These are phyloP conservation scores for Theristicus caerulescens DNA, from an alignment of 2,113 vertebrate species.

Conservation along the genomic window DNA sequence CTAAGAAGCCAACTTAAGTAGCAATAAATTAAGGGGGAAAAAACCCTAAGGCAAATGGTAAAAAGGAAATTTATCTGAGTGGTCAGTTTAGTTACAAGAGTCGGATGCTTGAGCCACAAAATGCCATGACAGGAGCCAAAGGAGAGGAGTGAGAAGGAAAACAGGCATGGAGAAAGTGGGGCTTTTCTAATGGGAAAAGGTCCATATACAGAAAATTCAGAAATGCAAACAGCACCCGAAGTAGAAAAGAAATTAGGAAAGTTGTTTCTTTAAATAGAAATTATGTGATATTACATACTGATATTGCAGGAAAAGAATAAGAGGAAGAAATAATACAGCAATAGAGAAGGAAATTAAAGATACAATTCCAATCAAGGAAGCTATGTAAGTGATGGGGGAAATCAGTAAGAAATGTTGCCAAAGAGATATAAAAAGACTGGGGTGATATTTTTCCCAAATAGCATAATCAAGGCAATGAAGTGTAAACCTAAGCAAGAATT, in stretches of 20 bases:
- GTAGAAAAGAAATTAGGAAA: not conserved
- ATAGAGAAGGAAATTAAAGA: not conserved
- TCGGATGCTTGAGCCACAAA: not conserved
- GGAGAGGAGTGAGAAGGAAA: not conserved
- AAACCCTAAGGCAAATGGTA: not conserved
- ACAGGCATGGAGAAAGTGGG: not conserved
- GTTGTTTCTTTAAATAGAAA: not conserved
- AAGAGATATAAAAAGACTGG: not conserved
- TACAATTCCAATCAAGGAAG: not conserved
- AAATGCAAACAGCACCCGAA: not conserved
- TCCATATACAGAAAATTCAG: not conserved
- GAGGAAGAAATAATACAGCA: not conserved
- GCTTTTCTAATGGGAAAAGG: not conserved
- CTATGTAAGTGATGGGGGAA: not conserved
- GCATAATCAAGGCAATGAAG: conserved; percentile 4
- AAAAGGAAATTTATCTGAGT: not conserved
- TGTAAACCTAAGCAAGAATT: not conserved
- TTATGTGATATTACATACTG: not conserved
- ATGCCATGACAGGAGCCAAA: not conserved
- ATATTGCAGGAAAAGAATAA: not conserved
- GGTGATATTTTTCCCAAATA: not conserved
- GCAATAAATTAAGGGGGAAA: not conserved
- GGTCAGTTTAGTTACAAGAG: not conserved
- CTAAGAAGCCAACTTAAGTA: not conserved
- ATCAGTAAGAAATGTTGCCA: not conserved